Evolutionary conservation across 2,797 vertebrate genomes (phyloP), one percentile per base, ranked within the genome.

Genomic region (Acanthurus tractus): DNA sequence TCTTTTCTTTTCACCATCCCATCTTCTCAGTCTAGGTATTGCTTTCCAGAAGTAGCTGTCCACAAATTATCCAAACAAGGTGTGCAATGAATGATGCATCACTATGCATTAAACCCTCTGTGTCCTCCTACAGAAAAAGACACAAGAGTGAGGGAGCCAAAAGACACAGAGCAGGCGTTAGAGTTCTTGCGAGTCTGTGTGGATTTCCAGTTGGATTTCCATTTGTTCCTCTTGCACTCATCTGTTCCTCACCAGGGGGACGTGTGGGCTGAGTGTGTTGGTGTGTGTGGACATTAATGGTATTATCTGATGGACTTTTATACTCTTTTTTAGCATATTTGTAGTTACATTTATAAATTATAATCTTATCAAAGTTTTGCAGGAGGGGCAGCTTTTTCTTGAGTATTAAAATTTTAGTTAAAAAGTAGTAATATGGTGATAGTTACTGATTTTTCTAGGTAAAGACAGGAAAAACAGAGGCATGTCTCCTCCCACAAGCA

Each of bases 41-140:
- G 91, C 95, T 96, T 96, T 95, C 85, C 94, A 96, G 96, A 87
- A 96, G 96, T 91, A 88, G 79, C 88, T 92, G 95, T 95, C 94
- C 90, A 85, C 92, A 92, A 89, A 94, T 81, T 77, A 85, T 74
- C 66, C 88, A 93, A 96, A 96, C 94, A 94, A 96, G 93, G 83
- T 93, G 90, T 93, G 94, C 93, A 93, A 96, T 96, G 95, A 97
- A 96, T 95, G 95, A 97, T 95, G 93, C 94, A 95, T 96, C 90
- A 91, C 85, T 86, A 86, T 74, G 83, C 78, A 40, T 85, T 86
- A 81, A 87, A 79, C 79, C 74, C 75, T 61, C 68, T 14, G 65
- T 20, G 38, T 79, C 72, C 48, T 74, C 84, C 68, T 15, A 61
- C 66, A 17, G 55, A 62, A 20, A 20, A 14, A 67, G 17, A 71